Conservation (phyloP, 1,140 invertebrate genomes). For the Drosophila paulistorum region DNA sequence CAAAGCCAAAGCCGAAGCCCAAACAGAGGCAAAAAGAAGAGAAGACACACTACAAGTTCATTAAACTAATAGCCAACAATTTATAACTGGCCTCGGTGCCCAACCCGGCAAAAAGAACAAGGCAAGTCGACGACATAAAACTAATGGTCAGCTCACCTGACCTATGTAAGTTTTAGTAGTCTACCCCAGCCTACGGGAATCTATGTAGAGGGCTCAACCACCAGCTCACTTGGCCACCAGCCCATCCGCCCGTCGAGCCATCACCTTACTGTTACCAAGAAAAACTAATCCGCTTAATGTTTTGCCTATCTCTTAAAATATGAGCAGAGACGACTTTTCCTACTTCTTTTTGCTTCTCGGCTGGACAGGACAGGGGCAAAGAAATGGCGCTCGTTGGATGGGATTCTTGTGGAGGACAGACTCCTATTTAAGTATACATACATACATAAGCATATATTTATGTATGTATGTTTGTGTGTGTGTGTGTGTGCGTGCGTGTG, state of each 20-base stretch:
- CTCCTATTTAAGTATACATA: conserved; percentile 27
- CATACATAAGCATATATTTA: background rate
- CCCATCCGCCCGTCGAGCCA: background rate
- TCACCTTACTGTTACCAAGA: conserved; percentile 15
- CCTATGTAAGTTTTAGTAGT: conserved; percentile 18
- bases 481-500: conserved; percentile 18
- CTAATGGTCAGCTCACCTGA: conserved; percentile 65
- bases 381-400: background rate
- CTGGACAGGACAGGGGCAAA: conserved; percentile 4
- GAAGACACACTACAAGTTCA: conserved; percentile 71
- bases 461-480: conserved; percentile 9
- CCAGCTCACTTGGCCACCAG: background rate
- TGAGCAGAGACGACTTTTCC: conserved; percentile 30
- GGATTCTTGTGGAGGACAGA: conserved; percentile 23
- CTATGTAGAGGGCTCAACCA: background rate
- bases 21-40: conserved; percentile 28
- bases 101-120: conserved; percentile 13
- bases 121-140: conserved; percentile 53
- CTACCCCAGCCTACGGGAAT: conserved; percentile 4
- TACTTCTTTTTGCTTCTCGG: background rate
- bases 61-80: conserved; percentile 81
- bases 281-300: conserved; percentile 80
- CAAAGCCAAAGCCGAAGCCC: conserved; percentile 31
- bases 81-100: conserved; percentile 61
- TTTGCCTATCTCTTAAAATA: conserved; percentile 74